Evolutionary conservation across 2,888 invertebrate species (phyloP).

Genomic region (Drosophila affinis): DNA sequence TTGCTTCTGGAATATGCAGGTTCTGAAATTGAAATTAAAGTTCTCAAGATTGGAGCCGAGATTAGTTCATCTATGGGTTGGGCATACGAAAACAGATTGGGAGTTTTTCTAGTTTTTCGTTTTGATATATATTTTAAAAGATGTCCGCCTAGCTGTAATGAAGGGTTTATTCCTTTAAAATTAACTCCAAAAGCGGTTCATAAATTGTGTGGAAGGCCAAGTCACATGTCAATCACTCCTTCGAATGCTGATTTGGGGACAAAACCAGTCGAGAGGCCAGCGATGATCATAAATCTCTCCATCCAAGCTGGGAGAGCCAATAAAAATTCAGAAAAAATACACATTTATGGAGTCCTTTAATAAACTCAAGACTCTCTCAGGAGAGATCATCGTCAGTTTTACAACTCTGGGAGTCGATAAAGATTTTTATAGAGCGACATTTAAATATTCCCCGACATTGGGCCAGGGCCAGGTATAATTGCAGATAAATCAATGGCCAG

Average conservation of each 20-base stretch:
- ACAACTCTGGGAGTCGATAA: constrained; percentile 52
- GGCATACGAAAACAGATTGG: constrained; percentile 1
- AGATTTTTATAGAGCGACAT: constrained; percentile 63
- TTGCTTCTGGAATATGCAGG: constrained; percentile 25
- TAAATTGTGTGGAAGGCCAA: constrained; percentile 2
- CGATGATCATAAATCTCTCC: constrained; percentile 63
- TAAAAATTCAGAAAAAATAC: constrained; percentile 8
- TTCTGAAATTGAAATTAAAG: constrained; percentile 22
- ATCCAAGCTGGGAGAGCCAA: constrained; percentile 2
- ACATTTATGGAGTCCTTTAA: constrained; percentile 73
- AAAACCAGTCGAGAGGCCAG: constrained; percentile 6
- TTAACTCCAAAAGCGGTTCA: constrained; percentile 1
- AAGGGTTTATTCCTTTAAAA: constrained; percentile 5
- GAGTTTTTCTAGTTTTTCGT: not conserved
- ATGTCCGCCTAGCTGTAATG: not conserved
- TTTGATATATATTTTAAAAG: not conserved
- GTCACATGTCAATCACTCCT: constrained; percentile 37
- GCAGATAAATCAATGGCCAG: constrained; percentile 64
- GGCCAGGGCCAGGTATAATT: constrained; percentile 52
- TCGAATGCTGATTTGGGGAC: constrained; percentile 35
- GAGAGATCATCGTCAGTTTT: constrained; percentile 23
- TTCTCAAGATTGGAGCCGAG: constrained; percentile 19
- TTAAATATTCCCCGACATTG: constrained; percentile 55
- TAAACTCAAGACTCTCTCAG: constrained; percentile 45
- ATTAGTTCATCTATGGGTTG: constrained; percentile 14